Conservation (phyloP, 1,140 invertebrate genomes). For the Tetramorium alpestre region DNA sequence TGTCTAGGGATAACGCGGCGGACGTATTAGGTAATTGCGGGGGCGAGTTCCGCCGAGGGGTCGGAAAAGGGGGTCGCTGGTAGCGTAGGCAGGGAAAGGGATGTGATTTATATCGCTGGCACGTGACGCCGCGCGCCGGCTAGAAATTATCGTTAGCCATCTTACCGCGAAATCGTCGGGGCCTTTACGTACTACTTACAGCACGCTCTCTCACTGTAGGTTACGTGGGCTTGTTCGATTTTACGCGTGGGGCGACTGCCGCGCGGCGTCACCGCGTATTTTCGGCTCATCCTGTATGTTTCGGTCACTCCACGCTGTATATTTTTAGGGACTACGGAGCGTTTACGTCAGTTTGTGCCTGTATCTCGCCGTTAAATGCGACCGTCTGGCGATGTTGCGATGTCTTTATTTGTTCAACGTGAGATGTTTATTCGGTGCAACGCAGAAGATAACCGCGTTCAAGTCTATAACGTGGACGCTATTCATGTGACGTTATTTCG, state of each 20-base stretch:
- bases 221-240: constrained; percentile 9
- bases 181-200: constrained; percentile 23
- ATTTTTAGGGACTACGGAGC: constrained; percentile 7
- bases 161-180: constrained; percentile 53
- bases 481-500: background rate
- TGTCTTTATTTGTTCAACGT: constrained; percentile 18
- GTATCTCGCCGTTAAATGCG: constrained; percentile 21
- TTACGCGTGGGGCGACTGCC: background rate
- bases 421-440: constrained; percentile 1
- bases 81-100: constrained; percentile 54
- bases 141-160: constrained; percentile 82
- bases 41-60: constrained; percentile 66
- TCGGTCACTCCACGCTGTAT: constrained; percentile 4
- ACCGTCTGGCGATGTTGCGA: background rate
- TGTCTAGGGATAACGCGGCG: constrained; percentile 77
- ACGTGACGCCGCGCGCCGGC: constrained; percentile 77
- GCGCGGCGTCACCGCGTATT: constrained; percentile 31
- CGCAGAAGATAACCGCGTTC: background rate
- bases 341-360: constrained; percentile 36
- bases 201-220: background rate
- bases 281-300: background rate
- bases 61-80: constrained; percentile 21
- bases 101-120: constrained; percentile 83
- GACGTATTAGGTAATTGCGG: constrained; percentile 83
- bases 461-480: background rate